Evolutionary conservation across 2,888 invertebrate genomes (phyloP), one percentile per base, ranked within the genome.

Genomic region (Liodrosophila aerea): DNA sequence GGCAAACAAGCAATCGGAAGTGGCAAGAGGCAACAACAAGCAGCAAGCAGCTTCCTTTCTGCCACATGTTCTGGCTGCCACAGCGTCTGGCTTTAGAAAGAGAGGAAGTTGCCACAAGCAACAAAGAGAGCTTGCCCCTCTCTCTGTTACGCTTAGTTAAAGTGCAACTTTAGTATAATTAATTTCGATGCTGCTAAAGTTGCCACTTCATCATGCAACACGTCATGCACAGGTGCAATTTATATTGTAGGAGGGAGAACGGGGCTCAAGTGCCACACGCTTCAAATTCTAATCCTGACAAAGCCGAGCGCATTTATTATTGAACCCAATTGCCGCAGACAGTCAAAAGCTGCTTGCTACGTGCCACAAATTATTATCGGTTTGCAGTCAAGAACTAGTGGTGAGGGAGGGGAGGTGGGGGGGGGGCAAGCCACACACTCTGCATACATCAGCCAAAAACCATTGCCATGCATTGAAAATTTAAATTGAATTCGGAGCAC

Each of bases 241-340:
- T 85, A 76, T 78, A 76, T 22, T 22, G 22, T 5, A 22, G 2
- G 22, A 4, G 22, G 18, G 27, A 16, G n/a, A n/a, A n/a, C n/a
- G n/a, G n/a, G 30, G 29, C 50, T 40, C 50, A 36, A 44, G 49
- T 58, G 16, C 54, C 59, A 16, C 65, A 64, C 63, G 33, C 76
- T 71, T 57, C 80, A 80, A 88, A 85, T 81, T 77, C 85, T 87
- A 87, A 88, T 87, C 86, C 87, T 76, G 85, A 87, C 85, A 81
- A 87, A 88, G 88, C 68, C 74, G 5, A 86, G 76, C 71, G 61
- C 85, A 88, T 87, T 87, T 87, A 87, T 88, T 88, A 87, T 88
- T 86, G 87, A 87, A 67, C 59, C 45, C 33, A 30, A 22, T 45
- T 22, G 36, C 15, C 36, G 39, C 18, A 51, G 47, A 44, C 18